phyloP scores from a whole-genome alignment of 2,888 invertebrate species.

The Macaria liturata region DNA sequence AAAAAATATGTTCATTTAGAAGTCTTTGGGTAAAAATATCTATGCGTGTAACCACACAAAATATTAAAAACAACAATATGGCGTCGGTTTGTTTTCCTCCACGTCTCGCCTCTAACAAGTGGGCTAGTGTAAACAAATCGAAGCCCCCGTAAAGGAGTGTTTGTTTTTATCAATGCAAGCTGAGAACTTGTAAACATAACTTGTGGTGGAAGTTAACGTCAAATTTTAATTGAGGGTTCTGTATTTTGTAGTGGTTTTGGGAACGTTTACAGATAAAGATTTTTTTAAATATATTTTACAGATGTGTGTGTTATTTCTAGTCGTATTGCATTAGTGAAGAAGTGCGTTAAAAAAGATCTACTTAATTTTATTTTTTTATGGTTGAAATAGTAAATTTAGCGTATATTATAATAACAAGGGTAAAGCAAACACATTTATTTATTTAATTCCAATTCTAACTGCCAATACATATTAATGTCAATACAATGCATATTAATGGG shows the following conservation, averaged over 20 bases:
- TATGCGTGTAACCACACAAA: constrained; percentile 25
- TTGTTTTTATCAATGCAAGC: constrained; percentile 55
- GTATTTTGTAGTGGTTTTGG: neutral
- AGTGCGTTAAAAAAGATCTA: no score
- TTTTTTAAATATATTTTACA: neutral
- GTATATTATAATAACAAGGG: no score
- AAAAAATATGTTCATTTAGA: no score
- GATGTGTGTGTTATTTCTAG: no score
- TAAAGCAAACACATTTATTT: no score
- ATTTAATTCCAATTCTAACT: no score
- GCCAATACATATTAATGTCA: no score
- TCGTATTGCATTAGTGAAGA: no score
- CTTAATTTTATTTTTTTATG: no score
- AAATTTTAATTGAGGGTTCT: constrained; percentile 1
- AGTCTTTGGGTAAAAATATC: neutral
- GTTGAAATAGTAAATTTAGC: no score
- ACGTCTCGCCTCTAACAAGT: constrained; percentile 61
- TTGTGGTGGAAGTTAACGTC: neutral
- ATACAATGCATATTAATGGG: no score
- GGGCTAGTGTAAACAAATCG: constrained; percentile 60
- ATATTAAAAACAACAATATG: constrained; percentile 47
- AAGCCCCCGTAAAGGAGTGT: constrained; percentile 46
- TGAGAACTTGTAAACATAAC: constrained; percentile 52
- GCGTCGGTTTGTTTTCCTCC: constrained; percentile 50
- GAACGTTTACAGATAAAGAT: neutral